Percentiles rank a stretch among this genome's conserved stretches.
Evolutionary conservation across 2,888 invertebrate genomes (phyloP).

Genomic region (Eupithecia inturbata): DNA sequence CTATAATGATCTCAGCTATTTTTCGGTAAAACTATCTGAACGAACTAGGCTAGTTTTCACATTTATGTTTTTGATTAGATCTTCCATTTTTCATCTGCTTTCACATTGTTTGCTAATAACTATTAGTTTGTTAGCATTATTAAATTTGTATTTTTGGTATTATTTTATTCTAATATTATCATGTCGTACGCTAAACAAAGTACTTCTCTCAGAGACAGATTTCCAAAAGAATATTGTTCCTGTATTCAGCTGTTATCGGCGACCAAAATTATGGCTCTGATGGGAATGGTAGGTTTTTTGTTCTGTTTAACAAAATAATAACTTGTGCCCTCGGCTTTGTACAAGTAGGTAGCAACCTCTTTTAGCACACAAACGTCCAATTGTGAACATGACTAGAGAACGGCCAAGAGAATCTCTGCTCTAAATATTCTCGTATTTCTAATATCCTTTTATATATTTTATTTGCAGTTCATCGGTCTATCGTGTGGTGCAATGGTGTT

Average conservation of each 20-base stretch:
- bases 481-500: conserved; percentile 24
- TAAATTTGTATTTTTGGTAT: conserved; percentile 6
- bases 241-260: conserved; percentile 19
- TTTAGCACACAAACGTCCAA: not conserved
- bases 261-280: conserved; percentile 20
- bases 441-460: not conserved
- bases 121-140: not conserved
- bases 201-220: conserved; percentile 15
- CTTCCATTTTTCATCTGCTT: not conserved
- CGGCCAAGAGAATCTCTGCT: too few species aligned
- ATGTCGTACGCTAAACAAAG: conserved; percentile 10
- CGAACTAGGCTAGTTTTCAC: too few species aligned
- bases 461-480: conserved; percentile 19
- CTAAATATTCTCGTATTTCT: not conserved
- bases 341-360: not conserved
- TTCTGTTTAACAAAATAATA: not conserved
- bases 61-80: too few species aligned
- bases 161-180: conserved; percentile 8
- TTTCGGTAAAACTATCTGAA: too few species aligned
- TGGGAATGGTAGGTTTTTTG: conserved; percentile 26
- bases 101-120: not conserved
- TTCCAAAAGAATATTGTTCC: conserved; percentile 21
- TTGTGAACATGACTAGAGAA: not conserved
- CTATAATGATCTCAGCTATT: too few species aligned
- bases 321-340: not conserved